Percentiles rank a stretch among this genome's conserved stretches.
phyloP scores from a whole-genome alignment of 2,797 vertebrate genomes.

The Mustela erminea region DNA sequence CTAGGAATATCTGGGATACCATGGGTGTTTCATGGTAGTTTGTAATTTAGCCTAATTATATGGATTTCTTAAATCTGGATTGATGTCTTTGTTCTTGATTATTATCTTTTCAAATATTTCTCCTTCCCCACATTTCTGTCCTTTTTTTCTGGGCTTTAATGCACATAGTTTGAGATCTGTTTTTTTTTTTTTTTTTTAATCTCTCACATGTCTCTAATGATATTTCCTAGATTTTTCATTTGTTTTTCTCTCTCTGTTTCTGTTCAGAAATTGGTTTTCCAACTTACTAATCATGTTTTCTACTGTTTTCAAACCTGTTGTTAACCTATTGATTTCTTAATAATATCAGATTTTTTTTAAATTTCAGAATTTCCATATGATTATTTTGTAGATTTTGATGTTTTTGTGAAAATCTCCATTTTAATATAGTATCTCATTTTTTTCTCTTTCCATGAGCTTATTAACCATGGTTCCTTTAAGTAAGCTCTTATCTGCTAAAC shows the following conservation, averaged over 20 bases:
- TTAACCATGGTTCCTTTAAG: constrained; percentile 30
- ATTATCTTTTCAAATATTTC: not conserved
- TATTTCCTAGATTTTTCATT: not conserved
- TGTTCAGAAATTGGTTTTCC: not conserved
- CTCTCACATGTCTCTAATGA: not conserved
- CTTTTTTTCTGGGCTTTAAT: not conserved
- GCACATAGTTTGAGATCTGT: not conserved
- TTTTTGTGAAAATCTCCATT: not conserved
- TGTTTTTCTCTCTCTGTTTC: not conserved
- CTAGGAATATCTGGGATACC: not conserved
- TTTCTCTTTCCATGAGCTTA: not conserved
- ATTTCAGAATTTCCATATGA: not conserved
- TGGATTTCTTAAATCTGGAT: not conserved
- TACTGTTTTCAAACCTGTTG: not conserved
- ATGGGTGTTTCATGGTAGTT: not conserved
- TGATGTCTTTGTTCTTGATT: not conserved
- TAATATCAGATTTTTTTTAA: not conserved
- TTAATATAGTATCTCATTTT: not conserved
- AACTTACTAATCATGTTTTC: not conserved
- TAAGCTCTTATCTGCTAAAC: not conserved
- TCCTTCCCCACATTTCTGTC: not conserved
- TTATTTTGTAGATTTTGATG: not conserved
- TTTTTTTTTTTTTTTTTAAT: not conserved
- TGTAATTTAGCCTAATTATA: not conserved
- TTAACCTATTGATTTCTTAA: not conserved